Evolutionary conservation across 2,888 invertebrate genomes (phyloP).

Genomic region (Zhengitettix transpicula): DNA sequence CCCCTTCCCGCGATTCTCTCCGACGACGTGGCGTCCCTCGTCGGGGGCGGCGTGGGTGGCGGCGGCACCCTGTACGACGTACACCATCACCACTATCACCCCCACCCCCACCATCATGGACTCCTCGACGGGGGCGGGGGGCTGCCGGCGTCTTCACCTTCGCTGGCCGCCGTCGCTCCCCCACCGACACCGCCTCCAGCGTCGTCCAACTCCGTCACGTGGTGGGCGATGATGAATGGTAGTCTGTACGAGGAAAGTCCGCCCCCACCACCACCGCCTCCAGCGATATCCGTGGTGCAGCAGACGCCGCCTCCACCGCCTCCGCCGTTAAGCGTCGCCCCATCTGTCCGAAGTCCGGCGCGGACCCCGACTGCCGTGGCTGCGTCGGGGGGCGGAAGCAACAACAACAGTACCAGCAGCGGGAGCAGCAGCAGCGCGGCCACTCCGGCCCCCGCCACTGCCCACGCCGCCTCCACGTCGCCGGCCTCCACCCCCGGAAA

Average conservation of each 20-base stretch:
- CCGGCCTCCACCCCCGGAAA: slow-evolving; percentile 21
- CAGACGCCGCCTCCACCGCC: slow-evolving; percentile 26
- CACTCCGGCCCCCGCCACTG: slow-evolving; percentile 12
- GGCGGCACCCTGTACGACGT: background rate
- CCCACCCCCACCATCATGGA: slow-evolving; percentile 69
- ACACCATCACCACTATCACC: slow-evolving; percentile 12
- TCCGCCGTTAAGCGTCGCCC: slow-evolving; percentile 25
- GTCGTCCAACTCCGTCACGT: slow-evolving; percentile 58
- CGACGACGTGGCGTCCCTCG: slow-evolving; percentile 2
- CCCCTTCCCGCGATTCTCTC: background rate
- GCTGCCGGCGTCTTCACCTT: slow-evolving; percentile 30
- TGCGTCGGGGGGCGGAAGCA: slow-evolving; percentile 1
- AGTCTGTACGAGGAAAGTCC: slow-evolving; percentile 57
- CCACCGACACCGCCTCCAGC: slow-evolving; percentile 68
- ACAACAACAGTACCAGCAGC: background rate
- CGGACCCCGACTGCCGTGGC: slow-evolving; percentile 10
- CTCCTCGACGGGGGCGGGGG: slow-evolving; percentile 59
- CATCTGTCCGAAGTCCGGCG: too few species aligned
- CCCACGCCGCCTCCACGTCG: slow-evolving; percentile 9
- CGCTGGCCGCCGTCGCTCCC: slow-evolving; percentile 21
- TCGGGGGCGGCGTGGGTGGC: background rate
- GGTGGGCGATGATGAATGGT: slow-evolving; percentile 76
- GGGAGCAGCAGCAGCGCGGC: slow-evolving; percentile 9
- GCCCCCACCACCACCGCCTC: slow-evolving; percentile 25
- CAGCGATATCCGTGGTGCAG: background rate